A percentile compares a stretch with the other conserved stretches of the same genome.
Conservation (phyloP, 2,797 vertebrate species). For the Myripristis jacobus region DNA sequence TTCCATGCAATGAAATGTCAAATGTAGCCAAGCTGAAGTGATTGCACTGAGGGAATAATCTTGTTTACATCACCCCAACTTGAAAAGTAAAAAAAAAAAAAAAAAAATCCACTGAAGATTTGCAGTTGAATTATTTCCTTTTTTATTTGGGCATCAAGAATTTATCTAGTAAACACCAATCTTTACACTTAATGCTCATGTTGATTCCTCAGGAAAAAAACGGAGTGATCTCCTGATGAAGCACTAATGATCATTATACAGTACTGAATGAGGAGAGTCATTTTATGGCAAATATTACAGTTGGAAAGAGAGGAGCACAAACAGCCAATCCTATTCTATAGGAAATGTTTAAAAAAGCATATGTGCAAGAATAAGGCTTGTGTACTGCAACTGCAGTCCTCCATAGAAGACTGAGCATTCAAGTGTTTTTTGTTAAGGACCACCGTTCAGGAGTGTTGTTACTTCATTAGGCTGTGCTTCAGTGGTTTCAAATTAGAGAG, state of each 20-base stretch:
- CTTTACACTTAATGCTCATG: neutral
- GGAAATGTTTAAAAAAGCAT: neutral
- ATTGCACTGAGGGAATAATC: constrained; percentile 14
- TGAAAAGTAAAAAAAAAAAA: constrained; percentile 20
- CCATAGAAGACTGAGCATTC: neutral
- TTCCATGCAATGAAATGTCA: constrained; percentile 15
- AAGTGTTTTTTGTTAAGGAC: neutral
- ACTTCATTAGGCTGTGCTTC: neutral
- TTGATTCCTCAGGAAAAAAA: constrained; percentile 27
- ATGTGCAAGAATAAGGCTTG: neutral
- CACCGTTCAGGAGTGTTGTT: neutral
- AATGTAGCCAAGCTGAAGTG: constrained; percentile 23
- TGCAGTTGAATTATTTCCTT: constrained; percentile 9
- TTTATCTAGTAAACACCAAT: neutral
- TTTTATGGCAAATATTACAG: neutral
- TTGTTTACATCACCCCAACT: neutral
- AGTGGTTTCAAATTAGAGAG: constrained; percentile 24
- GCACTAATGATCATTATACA: constrained; percentile 16
- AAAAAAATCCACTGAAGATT: constrained; percentile 31
- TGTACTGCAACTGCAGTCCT: neutral
- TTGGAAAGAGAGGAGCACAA: neutral
- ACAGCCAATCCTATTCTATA: neutral
- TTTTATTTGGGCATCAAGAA: neutral
- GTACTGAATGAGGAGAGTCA: constrained; percentile 14
- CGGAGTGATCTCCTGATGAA: constrained; percentile 37